A percentile compares a stretch with the other conserved stretches of the same genome.
These are phyloP conservation scores for Colossoma macropomum DNA, from an alignment of 2,113 vertebrate genomes.

Conservation along the genomic window DNA sequence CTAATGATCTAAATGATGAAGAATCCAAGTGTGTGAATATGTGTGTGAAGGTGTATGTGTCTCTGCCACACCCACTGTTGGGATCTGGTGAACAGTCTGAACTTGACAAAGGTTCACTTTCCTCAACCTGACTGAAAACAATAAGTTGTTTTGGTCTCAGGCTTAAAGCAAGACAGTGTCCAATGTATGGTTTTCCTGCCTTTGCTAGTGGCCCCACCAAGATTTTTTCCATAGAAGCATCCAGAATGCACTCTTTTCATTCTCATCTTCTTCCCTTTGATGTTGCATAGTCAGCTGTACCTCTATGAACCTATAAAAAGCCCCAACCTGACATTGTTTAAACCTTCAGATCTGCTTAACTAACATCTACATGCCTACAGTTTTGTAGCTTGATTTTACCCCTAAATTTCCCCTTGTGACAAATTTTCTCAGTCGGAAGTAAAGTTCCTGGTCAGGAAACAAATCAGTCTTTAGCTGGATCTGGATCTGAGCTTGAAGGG, in stretches of 20 bases:
- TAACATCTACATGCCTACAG: too few relatives aligned
- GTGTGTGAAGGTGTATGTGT: neutral
- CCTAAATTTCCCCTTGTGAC: too few relatives aligned
- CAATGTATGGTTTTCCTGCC: conserved; percentile 34
- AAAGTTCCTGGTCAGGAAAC: too few relatives aligned
- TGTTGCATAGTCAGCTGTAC: neutral
- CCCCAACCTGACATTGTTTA: neutral
- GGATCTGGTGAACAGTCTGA: neutral
- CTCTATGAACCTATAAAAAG: neutral
- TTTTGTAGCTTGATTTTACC: too few relatives aligned
- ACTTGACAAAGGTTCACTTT: conserved; percentile 3
- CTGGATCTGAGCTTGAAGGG: too few relatives aligned
- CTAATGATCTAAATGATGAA: neutral
- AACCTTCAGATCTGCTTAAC: too few relatives aligned
- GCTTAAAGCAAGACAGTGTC: neutral
- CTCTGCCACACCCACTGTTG: neutral
- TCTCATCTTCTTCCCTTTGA: neutral
- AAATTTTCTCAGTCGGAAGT: too few relatives aligned
- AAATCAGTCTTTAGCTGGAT: too few relatives aligned
- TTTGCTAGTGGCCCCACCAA: neutral
- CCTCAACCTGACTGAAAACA: conserved; percentile 12
- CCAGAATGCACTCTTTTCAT: neutral
- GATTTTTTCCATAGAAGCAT: conserved; percentile 4
- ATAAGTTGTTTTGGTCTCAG: conserved; percentile 6
- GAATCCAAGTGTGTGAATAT: neutral